Conservation (phyloP, 2,797 vertebrate genomes). For the Dallia pectoralis region DNA sequence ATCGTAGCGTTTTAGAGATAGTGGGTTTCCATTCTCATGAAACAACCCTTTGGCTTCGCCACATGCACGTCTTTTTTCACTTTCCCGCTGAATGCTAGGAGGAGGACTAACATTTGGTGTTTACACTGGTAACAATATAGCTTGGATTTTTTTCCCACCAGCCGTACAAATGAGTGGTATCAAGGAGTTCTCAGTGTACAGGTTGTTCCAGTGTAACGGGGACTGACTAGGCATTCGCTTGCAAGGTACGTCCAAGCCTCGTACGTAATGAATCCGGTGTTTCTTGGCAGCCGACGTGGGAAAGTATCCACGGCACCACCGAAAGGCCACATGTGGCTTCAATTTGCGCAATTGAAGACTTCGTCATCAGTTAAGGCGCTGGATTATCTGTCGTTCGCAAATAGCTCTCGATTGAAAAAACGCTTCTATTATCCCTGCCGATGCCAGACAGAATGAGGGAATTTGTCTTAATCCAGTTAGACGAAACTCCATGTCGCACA, state of each 20-base stretch:
- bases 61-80: conserved; percentile 46
- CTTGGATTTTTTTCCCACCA: conserved; percentile 57
- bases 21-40: conserved; percentile 70
- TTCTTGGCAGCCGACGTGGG: conserved; percentile 60
- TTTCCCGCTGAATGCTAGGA: conserved; percentile 55
- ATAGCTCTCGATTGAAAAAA: conserved; percentile 63
- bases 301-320: conserved; percentile 69
- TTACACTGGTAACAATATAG: conserved; percentile 61
- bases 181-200: conserved; percentile 30
- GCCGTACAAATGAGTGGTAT: conserved; percentile 66
- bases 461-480: conserved; percentile 68
- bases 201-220: conserved; percentile 16
- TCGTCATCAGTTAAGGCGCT: conserved; percentile 50
- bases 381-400: conserved; percentile 74
- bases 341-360: conserved; percentile 68
- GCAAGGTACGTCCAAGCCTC: conserved; percentile 50
- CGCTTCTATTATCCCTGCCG: conserved; percentile 64
- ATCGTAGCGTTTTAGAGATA: conserved; percentile 17
- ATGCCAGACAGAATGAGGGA: conserved; percentile 62
- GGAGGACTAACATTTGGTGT: conserved; percentile 56
- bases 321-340: conserved; percentile 74
- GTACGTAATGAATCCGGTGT: conserved; percentile 55
- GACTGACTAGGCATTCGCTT: conserved; percentile 45
- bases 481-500: conserved; percentile 57
- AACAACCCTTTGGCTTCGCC: conserved; percentile 54